phyloP scores from a whole-genome alignment of 2,797 vertebrate species.

The Ctenopoma multispine region DNA sequence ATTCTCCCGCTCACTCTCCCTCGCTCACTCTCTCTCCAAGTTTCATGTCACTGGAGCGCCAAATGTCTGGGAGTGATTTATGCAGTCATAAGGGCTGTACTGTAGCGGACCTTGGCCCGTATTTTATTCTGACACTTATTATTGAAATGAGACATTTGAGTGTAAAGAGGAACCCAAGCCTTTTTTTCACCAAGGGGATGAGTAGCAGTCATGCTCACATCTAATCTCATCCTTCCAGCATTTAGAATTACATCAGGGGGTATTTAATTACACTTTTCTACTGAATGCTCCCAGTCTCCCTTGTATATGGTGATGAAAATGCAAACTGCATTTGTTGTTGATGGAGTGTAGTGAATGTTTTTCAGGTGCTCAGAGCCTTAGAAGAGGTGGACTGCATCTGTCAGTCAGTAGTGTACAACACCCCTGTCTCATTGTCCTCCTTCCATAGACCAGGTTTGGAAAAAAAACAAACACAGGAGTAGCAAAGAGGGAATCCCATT shows the following conservation, averaged over 20 bases:
- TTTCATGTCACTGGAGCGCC: constrained; percentile 82
- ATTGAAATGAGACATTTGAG: constrained; percentile 87
- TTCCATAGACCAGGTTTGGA: neutral
- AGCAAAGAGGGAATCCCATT: constrained; percentile 3
- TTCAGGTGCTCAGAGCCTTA: constrained; percentile 11
- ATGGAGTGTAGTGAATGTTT: constrained; percentile 11
- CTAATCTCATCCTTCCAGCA: constrained; percentile 42
- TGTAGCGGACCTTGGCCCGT: constrained; percentile 79
- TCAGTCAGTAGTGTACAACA: too few relatives aligned
- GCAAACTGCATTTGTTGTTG: constrained; percentile 43
- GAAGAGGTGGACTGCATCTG: constrained; percentile 17
- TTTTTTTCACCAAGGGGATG: constrained; percentile 50
- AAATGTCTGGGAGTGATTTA: constrained; percentile 87
- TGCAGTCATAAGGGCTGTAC: constrained; percentile 83
- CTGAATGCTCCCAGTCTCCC: constrained; percentile 48
- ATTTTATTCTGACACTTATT: constrained; percentile 87
- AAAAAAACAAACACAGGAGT: constrained; percentile 13
- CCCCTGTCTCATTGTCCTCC: constrained; percentile 6
- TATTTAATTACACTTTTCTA: constrained; percentile 64
- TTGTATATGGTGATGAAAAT: constrained; percentile 61
- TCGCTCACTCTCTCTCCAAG: constrained; percentile 50
- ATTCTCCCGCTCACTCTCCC: constrained; percentile 33
- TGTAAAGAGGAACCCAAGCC: constrained; percentile 64
- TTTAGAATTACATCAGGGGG: constrained; percentile 57
- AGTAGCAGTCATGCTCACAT: constrained; percentile 52